Evolutionary conservation across 2,888 invertebrate species (phyloP).

Genomic region (Cryptus armator): DNA sequence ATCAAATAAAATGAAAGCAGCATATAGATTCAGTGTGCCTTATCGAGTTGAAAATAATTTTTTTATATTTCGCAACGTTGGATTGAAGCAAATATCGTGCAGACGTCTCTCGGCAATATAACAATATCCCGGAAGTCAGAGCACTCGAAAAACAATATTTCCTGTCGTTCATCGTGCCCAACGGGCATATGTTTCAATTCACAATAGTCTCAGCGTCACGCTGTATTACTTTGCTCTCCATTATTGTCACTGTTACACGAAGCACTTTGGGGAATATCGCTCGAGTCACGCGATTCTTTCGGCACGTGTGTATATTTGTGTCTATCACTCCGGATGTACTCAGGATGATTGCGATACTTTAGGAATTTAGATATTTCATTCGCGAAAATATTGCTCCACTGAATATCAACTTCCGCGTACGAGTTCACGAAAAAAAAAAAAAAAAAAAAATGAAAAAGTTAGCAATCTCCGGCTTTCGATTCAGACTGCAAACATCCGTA

Average conservation of each 20-base stretch:
- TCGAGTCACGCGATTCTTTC: constrained; percentile 45
- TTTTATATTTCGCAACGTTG: no score
- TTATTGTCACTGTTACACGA: constrained; percentile 22
- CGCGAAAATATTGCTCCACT: not conserved
- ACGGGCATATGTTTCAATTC: not conserved
- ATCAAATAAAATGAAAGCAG: no score
- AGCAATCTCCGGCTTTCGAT: not conserved
- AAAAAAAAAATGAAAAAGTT: not conserved
- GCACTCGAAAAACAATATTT: constrained; percentile 9
- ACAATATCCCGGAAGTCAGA: not conserved
- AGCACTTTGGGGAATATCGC: constrained; percentile 61
- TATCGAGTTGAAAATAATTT: no score
- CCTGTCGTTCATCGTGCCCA: not conserved
- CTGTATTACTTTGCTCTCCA: constrained; percentile 5
- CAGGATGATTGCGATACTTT: constrained; percentile 56
- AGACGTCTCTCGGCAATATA: not conserved
- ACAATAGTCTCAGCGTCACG: not conserved
- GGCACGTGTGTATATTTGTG: constrained; percentile 14
- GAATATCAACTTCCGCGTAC: not conserved
- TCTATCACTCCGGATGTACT: constrained; percentile 28
- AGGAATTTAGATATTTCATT: constrained; percentile 5
- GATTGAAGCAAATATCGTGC: no score
- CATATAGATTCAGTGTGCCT: no score
- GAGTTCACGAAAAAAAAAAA: not conserved
- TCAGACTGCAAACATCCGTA: not conserved